Evolutionary conservation across 2,113 vertebrate species (phyloP), one percentile per base, ranked within the genome.

Genomic region (Lamprologus speciosus): DNA sequence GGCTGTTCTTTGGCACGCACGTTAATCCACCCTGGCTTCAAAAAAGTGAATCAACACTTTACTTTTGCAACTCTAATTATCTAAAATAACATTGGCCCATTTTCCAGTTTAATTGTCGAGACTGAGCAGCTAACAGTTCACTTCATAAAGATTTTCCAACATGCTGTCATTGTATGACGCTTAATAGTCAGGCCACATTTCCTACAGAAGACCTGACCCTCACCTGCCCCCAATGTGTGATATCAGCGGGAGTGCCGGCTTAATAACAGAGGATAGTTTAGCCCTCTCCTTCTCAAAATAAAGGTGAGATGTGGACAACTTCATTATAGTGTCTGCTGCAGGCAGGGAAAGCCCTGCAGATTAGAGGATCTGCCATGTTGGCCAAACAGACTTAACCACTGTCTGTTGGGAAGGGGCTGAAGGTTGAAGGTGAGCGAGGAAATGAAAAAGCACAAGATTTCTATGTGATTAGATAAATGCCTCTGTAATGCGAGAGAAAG

Each of bases 361-460:
- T 94, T 93, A 94, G 81, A 95, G 85, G 92, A 94, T 89, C 87
- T 89, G 90, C 91, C 81, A 40, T 88, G 94, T 91, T 94, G 91
- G 91, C 82, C 90, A 93, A 94, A 86, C 90, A 92, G 85, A 93
- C 82, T 89, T 82, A 85, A 85, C 58, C 54, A 53, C 92, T 78
- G 89, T 90, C 85, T 92, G 85, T 55, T 42, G 51, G 40, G 45
- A 78, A 60, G 81, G 84, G 84, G 55, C 47, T 84, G 60, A 21
- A 70, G 75, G 89, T 45, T 82, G 78, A 83, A 86, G 89, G 84
- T 73, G 85, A 88, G 81, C 2, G n/a, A 40, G 53, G 40, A 78
- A 54, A 81, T 79, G n/a, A 65, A 86, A 65, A 90, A 85, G 79
- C 80, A 37, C 21, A 31, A 42, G 79, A 73, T 60, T 87, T 88